phyloP scores from a whole-genome alignment of 2,888 invertebrate species.

The Melanargia galathea region DNA sequence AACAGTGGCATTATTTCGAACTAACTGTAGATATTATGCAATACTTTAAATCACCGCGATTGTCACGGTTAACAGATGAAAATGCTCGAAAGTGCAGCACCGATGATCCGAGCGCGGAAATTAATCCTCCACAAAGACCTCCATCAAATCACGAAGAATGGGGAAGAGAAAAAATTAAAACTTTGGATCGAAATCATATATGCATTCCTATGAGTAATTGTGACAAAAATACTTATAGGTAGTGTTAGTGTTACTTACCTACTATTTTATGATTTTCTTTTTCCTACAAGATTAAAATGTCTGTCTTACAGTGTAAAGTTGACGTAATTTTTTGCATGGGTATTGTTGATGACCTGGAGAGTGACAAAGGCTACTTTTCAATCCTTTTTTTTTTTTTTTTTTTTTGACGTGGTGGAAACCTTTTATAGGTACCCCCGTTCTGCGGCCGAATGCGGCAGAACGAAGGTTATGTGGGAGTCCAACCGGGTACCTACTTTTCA shows the following conservation, averaged over 20 bases:
- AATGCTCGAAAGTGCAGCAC: constrained; percentile 64
- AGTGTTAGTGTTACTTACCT: background rate
- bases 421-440: too few species aligned
- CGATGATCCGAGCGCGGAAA: constrained; percentile 67
- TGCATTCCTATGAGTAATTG: background rate
- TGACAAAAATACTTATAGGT: background rate
- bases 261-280: background rate
- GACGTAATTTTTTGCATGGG: too few species aligned
- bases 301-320: too few species aligned
- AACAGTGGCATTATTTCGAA: constrained; percentile 42
- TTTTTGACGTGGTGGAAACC: too few species aligned
- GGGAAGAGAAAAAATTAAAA: constrained; percentile 58
- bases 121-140: constrained; percentile 64
- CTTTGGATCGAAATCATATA: constrained; percentile 14
- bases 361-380: too few species aligned
- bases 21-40: constrained; percentile 46
- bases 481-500: too few species aligned
- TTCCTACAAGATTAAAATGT: background rate
- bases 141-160: constrained; percentile 65
- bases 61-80: constrained; percentile 60
- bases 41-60: constrained; percentile 65
- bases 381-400: too few species aligned
- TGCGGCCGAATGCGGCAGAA: too few species aligned
- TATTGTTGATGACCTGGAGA: too few species aligned
- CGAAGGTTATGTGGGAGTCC: too few species aligned